These are phyloP conservation scores for Mactra quadrangularis DNA, from an alignment of 1,140 invertebrate species.

Conservation along the genomic window DNA sequence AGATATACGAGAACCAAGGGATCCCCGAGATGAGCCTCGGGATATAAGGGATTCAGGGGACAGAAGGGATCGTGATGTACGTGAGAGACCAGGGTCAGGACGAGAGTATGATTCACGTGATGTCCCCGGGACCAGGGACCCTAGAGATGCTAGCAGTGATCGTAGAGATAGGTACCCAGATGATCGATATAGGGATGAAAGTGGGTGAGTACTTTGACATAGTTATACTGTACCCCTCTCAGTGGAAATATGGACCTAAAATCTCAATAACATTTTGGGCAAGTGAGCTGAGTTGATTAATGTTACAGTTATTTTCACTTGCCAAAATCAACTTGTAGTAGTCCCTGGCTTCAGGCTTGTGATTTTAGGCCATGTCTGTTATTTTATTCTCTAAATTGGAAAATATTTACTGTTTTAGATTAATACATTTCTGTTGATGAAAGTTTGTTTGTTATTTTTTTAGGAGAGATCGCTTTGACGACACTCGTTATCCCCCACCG, in stretches of 20 bases:
- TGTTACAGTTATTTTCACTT: too few species aligned
- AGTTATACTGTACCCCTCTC: neutral
- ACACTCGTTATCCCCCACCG: constrained; percentile 26
- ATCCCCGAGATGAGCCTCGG: neutral
- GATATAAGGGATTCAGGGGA: constrained; percentile 13
- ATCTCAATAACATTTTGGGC: too few species aligned
- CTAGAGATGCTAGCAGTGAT: constrained; percentile 34
- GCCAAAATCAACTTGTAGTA: too few species aligned
- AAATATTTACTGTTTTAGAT: too few species aligned
- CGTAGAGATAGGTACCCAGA: constrained; percentile 51
- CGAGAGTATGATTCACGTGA: constrained; percentile 27
- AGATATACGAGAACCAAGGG: constrained; percentile 19
- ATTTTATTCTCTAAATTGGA: too few species aligned
- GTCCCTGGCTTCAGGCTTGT: too few species aligned
- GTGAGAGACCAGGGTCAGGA: constrained; percentile 25
- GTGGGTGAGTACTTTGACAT: constrained; percentile 33
- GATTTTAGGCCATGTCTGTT: too few species aligned
- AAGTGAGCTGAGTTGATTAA: too few species aligned
- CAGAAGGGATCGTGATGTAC: neutral
- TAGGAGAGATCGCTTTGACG: constrained; percentile 38
- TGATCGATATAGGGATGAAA: constrained; percentile 50
- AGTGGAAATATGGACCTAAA: too few species aligned
- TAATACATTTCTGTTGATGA: too few species aligned
- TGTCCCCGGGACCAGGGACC: constrained; percentile 3
- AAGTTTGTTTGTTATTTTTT: too few species aligned